These are phyloP conservation scores for Napeogenes sylphis DNA, from an alignment of 2,888 invertebrate species.

Conservation along the genomic window DNA sequence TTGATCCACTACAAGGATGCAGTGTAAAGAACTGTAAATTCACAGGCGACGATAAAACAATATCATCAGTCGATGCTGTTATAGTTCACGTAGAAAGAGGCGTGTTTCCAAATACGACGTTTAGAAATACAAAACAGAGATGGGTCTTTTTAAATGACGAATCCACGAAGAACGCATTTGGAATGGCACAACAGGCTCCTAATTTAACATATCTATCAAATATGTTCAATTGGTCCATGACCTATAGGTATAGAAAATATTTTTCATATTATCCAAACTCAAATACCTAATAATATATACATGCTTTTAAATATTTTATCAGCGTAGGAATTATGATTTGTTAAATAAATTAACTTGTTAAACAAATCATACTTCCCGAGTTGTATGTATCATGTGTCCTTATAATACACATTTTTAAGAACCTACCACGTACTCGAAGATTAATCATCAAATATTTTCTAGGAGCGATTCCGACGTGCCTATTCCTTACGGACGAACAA, in stretches of 20 bases:
- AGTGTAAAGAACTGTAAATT: conserved; percentile 57
- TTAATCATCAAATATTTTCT: no score
- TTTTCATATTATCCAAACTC: not conserved
- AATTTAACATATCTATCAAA: conserved; percentile 67
- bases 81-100: conserved; percentile 72
- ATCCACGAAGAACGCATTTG: conserved; percentile 79
- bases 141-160: conserved; percentile 57
- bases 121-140: conserved; percentile 68
- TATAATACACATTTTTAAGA: conserved; percentile 14
- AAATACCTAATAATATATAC: no score
- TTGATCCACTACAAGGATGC: conserved; percentile 73
- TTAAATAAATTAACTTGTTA: no score
- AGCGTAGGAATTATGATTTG: no score
- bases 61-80: conserved; percentile 80
- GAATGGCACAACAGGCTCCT: conserved; percentile 48
- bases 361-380: no score
- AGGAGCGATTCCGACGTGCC: no score
- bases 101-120: conserved; percentile 37
- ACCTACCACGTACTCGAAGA: not conserved
- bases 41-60: conserved; percentile 60
- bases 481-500: no score
- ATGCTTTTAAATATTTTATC: no score
- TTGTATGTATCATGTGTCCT: no score
- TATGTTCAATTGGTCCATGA: conserved; percentile 85
- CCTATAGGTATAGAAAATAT: conserved; percentile 74